A percentile compares a stretch with the other conserved stretches of the same genome.
Evolutionary conservation across 2,888 invertebrate species (phyloP).

Genomic region (Napeogenes inachia): DNA sequence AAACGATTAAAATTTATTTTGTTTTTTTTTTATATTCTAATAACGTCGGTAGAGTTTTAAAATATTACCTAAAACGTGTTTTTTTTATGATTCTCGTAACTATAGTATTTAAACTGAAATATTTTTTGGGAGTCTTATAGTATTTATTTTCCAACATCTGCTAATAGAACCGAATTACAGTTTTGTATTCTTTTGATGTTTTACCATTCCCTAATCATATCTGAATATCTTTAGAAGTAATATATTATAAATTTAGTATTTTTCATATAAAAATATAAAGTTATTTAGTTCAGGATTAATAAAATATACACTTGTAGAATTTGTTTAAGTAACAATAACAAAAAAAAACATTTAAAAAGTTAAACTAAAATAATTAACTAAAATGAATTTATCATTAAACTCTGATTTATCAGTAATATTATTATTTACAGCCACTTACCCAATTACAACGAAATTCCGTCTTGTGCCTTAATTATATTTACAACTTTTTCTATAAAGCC

Average conservation of each 20-base stretch:
- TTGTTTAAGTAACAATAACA: too few species aligned
- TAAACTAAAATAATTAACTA: not conserved
- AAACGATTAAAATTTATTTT: constrained; percentile 1
- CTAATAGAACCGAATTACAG: not conserved
- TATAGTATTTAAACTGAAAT: not conserved
- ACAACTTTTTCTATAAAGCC: constrained; percentile 22
- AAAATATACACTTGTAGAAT: too few species aligned
- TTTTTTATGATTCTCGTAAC: not conserved
- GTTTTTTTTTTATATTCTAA: not conserved
- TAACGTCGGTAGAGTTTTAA: not conserved
- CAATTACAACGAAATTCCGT: not conserved
- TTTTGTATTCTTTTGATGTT: constrained; percentile 5
- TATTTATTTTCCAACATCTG: not conserved
- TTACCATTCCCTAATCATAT: not conserved
- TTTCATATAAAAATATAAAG: not conserved
- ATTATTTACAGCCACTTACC: not conserved
- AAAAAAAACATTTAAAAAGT: too few species aligned
- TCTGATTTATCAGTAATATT: not conserved
- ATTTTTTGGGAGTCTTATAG: not conserved
- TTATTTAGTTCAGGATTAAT: too few species aligned
- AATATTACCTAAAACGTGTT: not conserved
- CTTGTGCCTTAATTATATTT: constrained; percentile 7
- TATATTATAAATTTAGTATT: not conserved
- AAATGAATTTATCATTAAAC: not conserved
- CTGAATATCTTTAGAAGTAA: not conserved